Evolutionary conservation across 2,113 vertebrate genomes (phyloP).

Genomic region (Ameiurus melas): DNA sequence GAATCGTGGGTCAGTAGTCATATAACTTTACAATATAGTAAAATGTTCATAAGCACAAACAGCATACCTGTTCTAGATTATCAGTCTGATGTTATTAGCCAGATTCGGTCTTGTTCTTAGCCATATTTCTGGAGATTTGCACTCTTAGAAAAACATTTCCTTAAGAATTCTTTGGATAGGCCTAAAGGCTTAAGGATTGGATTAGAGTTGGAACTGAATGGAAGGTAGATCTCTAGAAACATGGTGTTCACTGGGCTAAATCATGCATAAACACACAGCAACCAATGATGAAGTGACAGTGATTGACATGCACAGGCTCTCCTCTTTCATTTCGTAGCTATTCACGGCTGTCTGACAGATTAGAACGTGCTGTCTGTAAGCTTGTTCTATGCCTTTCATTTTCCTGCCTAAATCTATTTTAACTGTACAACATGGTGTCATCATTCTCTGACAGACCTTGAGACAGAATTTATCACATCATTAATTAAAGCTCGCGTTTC

Average conservation of each 20-base stretch:
- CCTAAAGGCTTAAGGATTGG: background rate
- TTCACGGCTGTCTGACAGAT: constrained; percentile 83
- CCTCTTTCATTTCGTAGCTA: constrained; percentile 84
- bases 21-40: background rate
- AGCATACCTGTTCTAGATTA: background rate
- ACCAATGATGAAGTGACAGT: constrained; percentile 65
- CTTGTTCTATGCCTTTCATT: constrained; percentile 75
- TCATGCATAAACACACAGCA: constrained; percentile 41
- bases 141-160: background rate
- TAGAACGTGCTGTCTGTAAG: constrained; percentile 84
- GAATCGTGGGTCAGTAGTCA: background rate
- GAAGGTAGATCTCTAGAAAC: background rate
- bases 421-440: constrained; percentile 99
- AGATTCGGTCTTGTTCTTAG: background rate
- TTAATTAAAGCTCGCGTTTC: constrained; percentile 99
- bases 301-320: constrained; percentile 81
- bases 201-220: background rate
- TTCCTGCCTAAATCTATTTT: constrained; percentile 90
- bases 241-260: constrained; percentile 27
- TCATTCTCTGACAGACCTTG: constrained; percentile 99
- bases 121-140: background rate
- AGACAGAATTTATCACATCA: constrained; percentile 99
- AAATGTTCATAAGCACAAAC: background rate
- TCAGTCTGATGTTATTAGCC: background rate
- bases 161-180: background rate